Evolutionary conservation across 1,140 invertebrate genomes (phyloP).

Genomic region (Kradibia gibbosae): DNA sequence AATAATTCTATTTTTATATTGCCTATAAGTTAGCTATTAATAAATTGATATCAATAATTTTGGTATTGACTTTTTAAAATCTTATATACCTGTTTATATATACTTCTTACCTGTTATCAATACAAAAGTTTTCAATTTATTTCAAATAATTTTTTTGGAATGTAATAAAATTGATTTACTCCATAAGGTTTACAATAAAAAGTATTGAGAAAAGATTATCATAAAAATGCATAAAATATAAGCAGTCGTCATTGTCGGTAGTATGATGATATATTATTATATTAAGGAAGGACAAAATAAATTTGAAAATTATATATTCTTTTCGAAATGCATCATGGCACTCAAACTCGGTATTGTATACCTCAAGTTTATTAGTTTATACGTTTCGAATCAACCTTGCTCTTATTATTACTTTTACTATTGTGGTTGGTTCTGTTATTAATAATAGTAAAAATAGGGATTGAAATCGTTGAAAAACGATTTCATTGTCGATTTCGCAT

Average conservation of each 20-base stretch:
- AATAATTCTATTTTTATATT: too few species aligned
- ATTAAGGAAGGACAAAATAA: neutral
- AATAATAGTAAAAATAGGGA: neutral
- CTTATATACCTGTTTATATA: too few species aligned
- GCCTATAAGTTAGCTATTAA: too few species aligned
- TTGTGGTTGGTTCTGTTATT: neutral
- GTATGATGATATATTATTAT: neutral
- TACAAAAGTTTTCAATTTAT: too few species aligned
- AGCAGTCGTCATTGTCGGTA: neutral
- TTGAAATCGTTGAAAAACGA: neutral
- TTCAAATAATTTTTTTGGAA: too few species aligned
- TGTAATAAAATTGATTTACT: too few species aligned
- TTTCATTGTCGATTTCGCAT: neutral
- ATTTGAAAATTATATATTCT: neutral
- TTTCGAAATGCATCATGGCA: neutral
- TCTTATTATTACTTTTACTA: neutral
- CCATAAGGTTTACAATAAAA: too few species aligned
- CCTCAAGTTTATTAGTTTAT: neutral
- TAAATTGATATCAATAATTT: too few species aligned
- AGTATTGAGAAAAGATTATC: too few species aligned
- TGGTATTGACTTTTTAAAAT: too few species aligned
- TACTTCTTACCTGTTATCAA: too few species aligned
- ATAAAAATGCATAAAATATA: neutral
- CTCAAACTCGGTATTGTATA: neutral
- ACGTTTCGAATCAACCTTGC: neutral